These are phyloP conservation scores for Drosophila bocki DNA, from an alignment of 1,140 invertebrate genomes.

Conservation along the genomic window DNA sequence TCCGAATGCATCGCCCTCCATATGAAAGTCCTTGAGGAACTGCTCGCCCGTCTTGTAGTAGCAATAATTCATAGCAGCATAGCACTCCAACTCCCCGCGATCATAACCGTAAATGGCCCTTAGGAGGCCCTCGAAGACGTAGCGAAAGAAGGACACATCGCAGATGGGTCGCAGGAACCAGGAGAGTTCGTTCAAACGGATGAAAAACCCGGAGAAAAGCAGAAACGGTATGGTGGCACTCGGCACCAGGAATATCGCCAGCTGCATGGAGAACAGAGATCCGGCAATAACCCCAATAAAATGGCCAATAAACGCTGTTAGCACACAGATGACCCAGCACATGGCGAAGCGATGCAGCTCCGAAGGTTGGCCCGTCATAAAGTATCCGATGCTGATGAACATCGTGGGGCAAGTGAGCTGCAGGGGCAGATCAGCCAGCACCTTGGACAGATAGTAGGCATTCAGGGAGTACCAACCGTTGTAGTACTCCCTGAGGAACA, in stretches of 20 bases:
- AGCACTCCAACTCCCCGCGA: slow-evolving; percentile 87
- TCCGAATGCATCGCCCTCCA: slow-evolving; percentile 80
- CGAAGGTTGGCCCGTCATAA: slow-evolving; percentile 92
- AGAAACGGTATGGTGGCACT: slow-evolving; percentile 93
- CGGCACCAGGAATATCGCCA: slow-evolving; percentile 93
- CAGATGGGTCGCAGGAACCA: slow-evolving; percentile 90
- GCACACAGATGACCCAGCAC: slow-evolving; percentile 89
- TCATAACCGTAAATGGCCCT: slow-evolving; percentile 91
- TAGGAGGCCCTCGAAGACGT: slow-evolving; percentile 91
- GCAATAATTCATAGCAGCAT: slow-evolving; percentile 80
- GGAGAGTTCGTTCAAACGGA: slow-evolving; percentile 91
- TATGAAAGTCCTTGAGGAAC: slow-evolving; percentile 86
- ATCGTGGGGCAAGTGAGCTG: slow-evolving; percentile 90
- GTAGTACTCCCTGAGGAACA: slow-evolving; percentile 94
- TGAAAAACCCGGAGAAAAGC: slow-evolving; percentile 94
- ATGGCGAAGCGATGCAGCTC: slow-evolving; percentile 89
- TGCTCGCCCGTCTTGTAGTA: slow-evolving; percentile 85
- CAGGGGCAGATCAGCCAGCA: slow-evolving; percentile 94
- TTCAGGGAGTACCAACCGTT: slow-evolving; percentile 96
- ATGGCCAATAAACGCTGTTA: slow-evolving; percentile 92
- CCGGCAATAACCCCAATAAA: slow-evolving; percentile 92
- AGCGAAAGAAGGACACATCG: slow-evolving; percentile 92
- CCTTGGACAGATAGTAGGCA: slow-evolving; percentile 93
- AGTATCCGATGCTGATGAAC: slow-evolving; percentile 92
- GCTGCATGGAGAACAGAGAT: slow-evolving; percentile 89